A percentile compares a stretch with the other conserved stretches of the same genome.
Conservation (phyloP, 23 tunicate species). For the Clavelina lepadiformis region DNA sequence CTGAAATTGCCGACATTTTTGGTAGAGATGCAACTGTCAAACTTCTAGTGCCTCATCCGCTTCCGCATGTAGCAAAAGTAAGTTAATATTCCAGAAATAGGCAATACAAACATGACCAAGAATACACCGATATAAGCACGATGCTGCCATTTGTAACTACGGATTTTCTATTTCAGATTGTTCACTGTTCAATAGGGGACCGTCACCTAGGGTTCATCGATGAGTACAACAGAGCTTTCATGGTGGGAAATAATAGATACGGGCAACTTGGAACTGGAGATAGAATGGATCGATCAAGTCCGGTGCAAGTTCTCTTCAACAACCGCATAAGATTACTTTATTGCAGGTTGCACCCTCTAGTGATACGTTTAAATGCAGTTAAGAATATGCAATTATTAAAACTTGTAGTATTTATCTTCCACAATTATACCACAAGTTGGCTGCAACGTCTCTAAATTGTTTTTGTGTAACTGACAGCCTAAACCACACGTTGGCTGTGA, state of each 20-base stretch:
- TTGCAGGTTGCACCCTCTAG: constrained; percentile 95
- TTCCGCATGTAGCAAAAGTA: constrained; percentile 89
- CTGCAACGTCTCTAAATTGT: too few species aligned
- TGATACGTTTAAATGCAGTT: too few species aligned
- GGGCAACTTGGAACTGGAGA: constrained; percentile 97
- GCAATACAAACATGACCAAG: neutral
- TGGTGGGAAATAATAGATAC: constrained; percentile 81
- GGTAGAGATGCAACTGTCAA: constrained; percentile 54
- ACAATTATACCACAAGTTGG: too few species aligned
- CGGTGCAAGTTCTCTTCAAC: constrained; percentile 75
- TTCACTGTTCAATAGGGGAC: constrained; percentile 77
- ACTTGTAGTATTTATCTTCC: too few species aligned
- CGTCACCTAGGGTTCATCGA: constrained; percentile 92
- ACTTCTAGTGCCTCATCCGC: constrained; percentile 56
- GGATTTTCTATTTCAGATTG: constrained; percentile 30
- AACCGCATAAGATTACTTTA: constrained; percentile 35
- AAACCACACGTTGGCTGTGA: constrained; percentile 87
- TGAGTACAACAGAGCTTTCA: constrained; percentile 83
- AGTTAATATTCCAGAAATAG: neutral
- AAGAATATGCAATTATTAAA: too few species aligned
- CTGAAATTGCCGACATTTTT: constrained; percentile 76
- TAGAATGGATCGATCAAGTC: constrained; percentile 75
- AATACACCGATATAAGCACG: too few species aligned
- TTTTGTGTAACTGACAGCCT: too few species aligned
- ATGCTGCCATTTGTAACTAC: too few species aligned